phyloP scores from a whole-genome alignment of 2,113 vertebrate species.

The Ivindomyrus marchei region DNA sequence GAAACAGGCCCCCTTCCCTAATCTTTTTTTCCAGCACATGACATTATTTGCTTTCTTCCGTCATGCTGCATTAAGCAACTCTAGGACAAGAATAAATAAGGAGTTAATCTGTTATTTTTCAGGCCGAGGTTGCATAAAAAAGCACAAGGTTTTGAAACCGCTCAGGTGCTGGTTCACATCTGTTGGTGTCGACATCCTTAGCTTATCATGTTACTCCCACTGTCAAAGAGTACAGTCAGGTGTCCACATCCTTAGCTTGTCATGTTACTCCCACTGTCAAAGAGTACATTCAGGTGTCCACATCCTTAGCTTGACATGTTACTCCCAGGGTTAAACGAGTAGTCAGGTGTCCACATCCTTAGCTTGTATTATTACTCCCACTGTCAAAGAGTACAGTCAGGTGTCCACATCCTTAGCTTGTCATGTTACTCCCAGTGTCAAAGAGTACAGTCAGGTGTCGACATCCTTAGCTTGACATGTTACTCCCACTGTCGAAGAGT shows the following conservation, averaged over 20 bases:
- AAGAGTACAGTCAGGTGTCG: neutral
- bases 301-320: neutral
- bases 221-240: neutral
- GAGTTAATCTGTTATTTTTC: slow-evolving; percentile 13
- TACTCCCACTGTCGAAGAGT: no score
- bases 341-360: neutral
- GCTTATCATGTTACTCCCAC: neutral
- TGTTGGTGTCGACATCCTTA: neutral
- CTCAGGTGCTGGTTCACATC: neutral
- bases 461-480: neutral
- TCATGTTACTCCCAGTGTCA: neutral
- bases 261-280: neutral
- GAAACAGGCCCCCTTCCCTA: neutral
- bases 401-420: neutral
- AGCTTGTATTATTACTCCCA: neutral
- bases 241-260: neutral
- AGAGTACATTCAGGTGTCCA: neutral
- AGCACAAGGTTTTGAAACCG: neutral
- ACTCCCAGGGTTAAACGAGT: neutral
- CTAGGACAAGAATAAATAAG: neutral
- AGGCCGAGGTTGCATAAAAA: neutral
- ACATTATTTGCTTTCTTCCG: neutral
- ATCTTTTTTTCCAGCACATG: neutral
- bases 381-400: neutral
- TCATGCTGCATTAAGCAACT: neutral